Percentiles rank a stretch among this genome's conserved stretches.
phyloP scores from a whole-genome alignment of 2,113 vertebrate species.

The Physeter macrocephalus region DNA sequence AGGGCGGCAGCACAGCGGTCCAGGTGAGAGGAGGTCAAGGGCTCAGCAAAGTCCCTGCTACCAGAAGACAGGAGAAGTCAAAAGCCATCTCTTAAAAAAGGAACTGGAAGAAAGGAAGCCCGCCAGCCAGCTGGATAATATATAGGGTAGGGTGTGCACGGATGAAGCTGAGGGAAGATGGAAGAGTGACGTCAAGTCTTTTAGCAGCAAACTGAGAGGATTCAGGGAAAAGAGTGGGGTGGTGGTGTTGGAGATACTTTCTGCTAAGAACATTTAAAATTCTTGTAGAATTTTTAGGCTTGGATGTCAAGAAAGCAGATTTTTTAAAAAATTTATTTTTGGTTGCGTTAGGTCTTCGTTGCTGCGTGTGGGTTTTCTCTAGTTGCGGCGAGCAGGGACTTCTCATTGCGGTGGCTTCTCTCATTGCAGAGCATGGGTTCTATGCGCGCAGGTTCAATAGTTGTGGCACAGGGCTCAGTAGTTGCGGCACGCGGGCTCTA shows the following conservation, averaged over 20 bases:
- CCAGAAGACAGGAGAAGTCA: not conserved
- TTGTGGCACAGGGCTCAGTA: too few relatives aligned
- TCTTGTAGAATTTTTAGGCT: not conserved
- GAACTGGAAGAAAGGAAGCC: not conserved
- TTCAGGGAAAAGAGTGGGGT: not conserved
- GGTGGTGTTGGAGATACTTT: not conserved
- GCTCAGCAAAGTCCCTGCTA: not conserved
- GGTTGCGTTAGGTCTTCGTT: too few relatives aligned
- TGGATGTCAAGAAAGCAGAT: not conserved
- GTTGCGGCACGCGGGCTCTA: too few relatives aligned
- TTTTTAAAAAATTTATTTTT: not conserved
- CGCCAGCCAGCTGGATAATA: rapidly evolving
- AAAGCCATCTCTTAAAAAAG: not conserved
- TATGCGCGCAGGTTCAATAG: rapidly evolving
- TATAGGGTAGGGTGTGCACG: not conserved
- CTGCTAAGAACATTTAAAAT: not conserved
- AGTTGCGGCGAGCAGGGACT: too few relatives aligned
- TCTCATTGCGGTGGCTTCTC: too few relatives aligned
- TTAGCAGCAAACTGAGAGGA: not conserved
- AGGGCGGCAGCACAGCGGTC: rapidly evolving
- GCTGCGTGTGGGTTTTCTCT: rapidly evolving
- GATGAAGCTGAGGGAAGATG: not conserved
- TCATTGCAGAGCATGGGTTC: too few relatives aligned
- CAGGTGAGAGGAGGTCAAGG: not conserved
- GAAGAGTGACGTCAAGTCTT: not conserved